Evolutionary conservation across 2,113 vertebrate species (phyloP), one percentile per base, ranked within the genome.

Genomic region (Esox niger): DNA sequence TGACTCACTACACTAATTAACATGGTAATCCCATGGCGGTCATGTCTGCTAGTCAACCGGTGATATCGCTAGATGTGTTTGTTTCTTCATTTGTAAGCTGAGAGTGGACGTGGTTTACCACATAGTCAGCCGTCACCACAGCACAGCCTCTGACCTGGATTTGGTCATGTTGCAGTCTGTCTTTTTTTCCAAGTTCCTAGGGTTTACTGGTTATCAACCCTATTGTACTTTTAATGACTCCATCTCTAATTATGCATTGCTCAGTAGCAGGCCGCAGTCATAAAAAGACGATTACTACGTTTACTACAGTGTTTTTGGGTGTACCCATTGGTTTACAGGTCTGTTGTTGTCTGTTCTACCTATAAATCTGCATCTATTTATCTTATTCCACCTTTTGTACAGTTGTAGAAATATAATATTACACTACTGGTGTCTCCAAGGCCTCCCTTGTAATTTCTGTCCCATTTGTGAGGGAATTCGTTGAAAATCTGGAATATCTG

Each of bases 101-200:
- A 75, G 64, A 75, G 31, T 61, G n/a, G 47, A 55, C n/a, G 20
- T 55, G 73, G 31, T 86, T 84, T 69, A 68, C 35, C 76, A 69
- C 74, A 65, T 73, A 61, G n/a, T 60, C 11, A 55, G 64, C 75
- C 66, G 67, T 75, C 59, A 65, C 49, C 63, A 17, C 49, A 47
- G 62, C 60, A 25, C 67, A 54, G 49, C n/a, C 77, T 52, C 75
- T 61, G 20, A 79, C 86, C 78, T 80, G 62, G 69, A 68, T 81
- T 85, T 79, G 83, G 78, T 82, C 68, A 66, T 71, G 76, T 85
- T 84, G 77, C 81, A 80, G 25, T 13, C 66, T 69, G 17, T 66
- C 78, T 69, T 2, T n/a, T 88, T 86, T 88, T 88, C 88, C 87
- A 68, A 82, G 78, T 80, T 79, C 29, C 29, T 38, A 7, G 54